Evolutionary conservation across 2,888 invertebrate species (phyloP), one percentile per base, ranked within the genome.

Genomic region (Drosophila formosana): DNA sequence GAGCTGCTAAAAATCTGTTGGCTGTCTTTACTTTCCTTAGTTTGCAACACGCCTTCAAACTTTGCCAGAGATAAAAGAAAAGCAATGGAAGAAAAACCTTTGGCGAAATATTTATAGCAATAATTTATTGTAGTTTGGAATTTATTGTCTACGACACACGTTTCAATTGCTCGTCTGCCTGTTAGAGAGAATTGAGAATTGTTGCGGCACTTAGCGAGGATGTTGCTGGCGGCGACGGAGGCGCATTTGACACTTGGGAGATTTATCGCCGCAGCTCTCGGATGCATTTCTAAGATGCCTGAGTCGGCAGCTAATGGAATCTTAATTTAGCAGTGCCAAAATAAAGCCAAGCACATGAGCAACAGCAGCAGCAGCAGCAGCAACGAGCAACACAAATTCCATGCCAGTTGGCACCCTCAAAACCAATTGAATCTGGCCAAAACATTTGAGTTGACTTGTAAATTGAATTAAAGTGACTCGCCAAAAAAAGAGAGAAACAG

Each of bases 201-300:
- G 80, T 67, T 77, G 80, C 66, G 78, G 89, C 89, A 88, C 84
- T 84, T 88, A 83, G 85, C 86, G 63, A 57, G 60, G 63, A 76
- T 79, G 76, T 75, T 75, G 76, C 80, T 76, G 74, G 78, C 62
- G 78, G 69, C 78, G 69, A 53, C 45, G 61, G 68, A 66, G 78
- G 76, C 86, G 75, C 82, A 85, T 90, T 91, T 91, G 91, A 92
- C 91, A 91, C 91, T 90, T 90, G 88, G 86, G 81, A 90, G 90
- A 92, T 91, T 91, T 91, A 91, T 92, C 85, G 91, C 82, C 83
- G 81, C 64, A 58, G 82, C 83, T 81, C 71, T 73, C 72, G 63
- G 84, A 87, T 89, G 87, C 91, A 90, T 89, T 91, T 91, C 90
- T 91, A 89, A 89, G 86, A 89, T 90, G 87, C 89, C 90, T 75